Evolutionary conservation across 2,113 vertebrate species (phyloP).

Genomic region (Pungitius pungitius): DNA sequence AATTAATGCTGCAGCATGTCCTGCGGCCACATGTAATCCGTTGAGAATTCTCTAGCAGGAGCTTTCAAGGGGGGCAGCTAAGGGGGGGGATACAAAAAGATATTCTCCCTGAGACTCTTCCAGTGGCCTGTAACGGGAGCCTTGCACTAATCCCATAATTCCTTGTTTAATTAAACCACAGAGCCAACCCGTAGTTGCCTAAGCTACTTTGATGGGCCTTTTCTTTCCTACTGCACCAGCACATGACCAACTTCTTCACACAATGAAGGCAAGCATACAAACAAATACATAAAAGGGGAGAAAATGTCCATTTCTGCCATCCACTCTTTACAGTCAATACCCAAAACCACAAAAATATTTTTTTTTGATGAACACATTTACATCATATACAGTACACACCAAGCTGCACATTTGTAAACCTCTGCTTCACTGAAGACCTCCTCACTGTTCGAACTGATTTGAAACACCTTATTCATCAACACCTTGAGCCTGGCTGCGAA

Average conservation of each 20-base stretch:
- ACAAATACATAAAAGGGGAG: constrained; percentile 7
- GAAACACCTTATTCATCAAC: not conserved
- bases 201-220: constrained; percentile 69
- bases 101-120: constrained; percentile 76
- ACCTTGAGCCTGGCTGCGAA: not conserved
- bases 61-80: constrained; percentile 49
- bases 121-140: constrained; percentile 80
- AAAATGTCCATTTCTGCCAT: not conserved
- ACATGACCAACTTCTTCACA: constrained; percentile 14
- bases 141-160: constrained; percentile 83
- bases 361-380: not conserved
- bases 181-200: constrained; percentile 68
- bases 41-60: constrained; percentile 75
- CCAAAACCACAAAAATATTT: not conserved
- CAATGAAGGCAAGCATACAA: constrained; percentile 1
- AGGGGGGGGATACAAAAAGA: constrained; percentile 73
- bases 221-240: constrained; percentile 42
- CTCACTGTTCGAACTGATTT: not conserved
- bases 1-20: constrained; percentile 84
- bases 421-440: not conserved
- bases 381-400: not conserved
- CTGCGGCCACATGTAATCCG: constrained; percentile 80
- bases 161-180: constrained; percentile 85
- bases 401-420: not conserved
- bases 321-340: not conserved